These are phyloP conservation scores for Cyclopterus lumpus DNA, from an alignment of 2,797 vertebrate genomes.

Conservation along the genomic window DNA sequence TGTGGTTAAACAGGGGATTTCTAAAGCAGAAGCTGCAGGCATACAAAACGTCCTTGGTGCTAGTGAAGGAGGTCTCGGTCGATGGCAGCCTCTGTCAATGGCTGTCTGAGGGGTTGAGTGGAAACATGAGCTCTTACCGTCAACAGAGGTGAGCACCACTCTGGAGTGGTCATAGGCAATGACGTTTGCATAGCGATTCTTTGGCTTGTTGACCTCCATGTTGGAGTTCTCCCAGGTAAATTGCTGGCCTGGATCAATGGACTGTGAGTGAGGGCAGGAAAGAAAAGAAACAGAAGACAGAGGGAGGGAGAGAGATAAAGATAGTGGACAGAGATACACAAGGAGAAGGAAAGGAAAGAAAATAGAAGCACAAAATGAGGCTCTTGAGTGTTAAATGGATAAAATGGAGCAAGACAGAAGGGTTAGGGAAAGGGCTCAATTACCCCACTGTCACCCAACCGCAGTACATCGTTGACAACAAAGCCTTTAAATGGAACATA, in stretches of 20 bases:
- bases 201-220: constrained; percentile 97
- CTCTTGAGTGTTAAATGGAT: constrained; percentile 21
- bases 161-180: constrained; percentile 97
- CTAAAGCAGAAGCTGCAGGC: constrained; percentile 16
- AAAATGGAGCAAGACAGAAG: constrained; percentile 17
- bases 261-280: constrained; percentile 78
- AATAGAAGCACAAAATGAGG: constrained; percentile 32
- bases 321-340: background rate
- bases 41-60: constrained; percentile 14
- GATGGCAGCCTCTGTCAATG: constrained; percentile 28
- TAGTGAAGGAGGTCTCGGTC: constrained; percentile 35
- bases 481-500: constrained; percentile 41
- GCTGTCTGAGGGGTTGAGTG: constrained; percentile 44
- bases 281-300: constrained; percentile 14
- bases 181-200: constrained; percentile 97
- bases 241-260: constrained; percentile 95
- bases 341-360: background rate
- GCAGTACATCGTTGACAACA: constrained; percentile 16
- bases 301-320: constrained; percentile 1
- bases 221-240: constrained; percentile 99
- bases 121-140: constrained; percentile 84
- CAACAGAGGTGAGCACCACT: constrained; percentile 93
- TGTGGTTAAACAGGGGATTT: constrained; percentile 10
- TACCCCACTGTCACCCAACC: constrained; percentile 13
- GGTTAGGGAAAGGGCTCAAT: constrained; percentile 13